Evolutionary conservation across 2,888 invertebrate species (phyloP).

Genomic region (Lymantria monacha): DNA sequence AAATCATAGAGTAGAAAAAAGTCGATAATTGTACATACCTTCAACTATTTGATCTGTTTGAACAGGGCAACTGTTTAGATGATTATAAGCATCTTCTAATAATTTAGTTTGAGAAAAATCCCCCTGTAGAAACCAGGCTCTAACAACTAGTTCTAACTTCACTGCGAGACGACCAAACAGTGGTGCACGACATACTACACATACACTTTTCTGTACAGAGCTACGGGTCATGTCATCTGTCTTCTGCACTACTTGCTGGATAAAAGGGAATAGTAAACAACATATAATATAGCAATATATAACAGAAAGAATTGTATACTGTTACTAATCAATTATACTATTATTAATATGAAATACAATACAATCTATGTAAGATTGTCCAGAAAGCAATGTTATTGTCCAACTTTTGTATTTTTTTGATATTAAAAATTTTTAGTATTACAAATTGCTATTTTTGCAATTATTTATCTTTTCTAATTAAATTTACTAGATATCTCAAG

Average conservation of each 20-base stretch:
- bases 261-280: constrained; percentile 4
- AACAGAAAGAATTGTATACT: no score
- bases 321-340: no score
- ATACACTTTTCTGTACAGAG: constrained; percentile 98
- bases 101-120: constrained; percentile 94
- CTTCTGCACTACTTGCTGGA: constrained; percentile 93
- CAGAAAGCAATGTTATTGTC: no score
- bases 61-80: constrained; percentile 92
- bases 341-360: no score
- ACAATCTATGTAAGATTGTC: no score
- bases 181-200: constrained; percentile 94
- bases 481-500: no score
- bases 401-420: no score
- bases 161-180: constrained; percentile 97
- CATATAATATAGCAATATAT: no score
- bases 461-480: no score
- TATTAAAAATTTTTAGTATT: no score
- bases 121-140: constrained; percentile 98
- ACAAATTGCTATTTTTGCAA: no score
- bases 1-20: background rate
- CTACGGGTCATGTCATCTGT: constrained; percentile 98
- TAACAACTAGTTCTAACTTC: constrained; percentile 97
- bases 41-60: constrained; percentile 75
- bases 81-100: constrained; percentile 95
- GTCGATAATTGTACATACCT: constrained; percentile 46